Conservation (phyloP, 2,797 vertebrate genomes). For the Hybognathus amarus region DNA sequence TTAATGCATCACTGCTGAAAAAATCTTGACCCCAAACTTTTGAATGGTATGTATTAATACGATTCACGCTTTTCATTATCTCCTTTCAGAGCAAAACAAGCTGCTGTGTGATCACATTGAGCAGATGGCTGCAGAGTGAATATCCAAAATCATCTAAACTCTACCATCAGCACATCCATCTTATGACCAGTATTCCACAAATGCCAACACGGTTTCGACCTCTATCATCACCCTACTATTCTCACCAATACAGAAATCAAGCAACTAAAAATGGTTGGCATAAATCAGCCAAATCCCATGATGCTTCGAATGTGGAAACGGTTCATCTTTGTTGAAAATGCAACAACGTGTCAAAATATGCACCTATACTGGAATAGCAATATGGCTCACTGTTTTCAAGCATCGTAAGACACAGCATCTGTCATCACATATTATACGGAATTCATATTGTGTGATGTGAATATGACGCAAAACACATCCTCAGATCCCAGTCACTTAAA, state of each 20-base stretch:
- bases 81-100: slow-evolving; percentile 90
- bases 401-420: background rate
- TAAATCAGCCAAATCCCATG: background rate
- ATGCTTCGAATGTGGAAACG: background rate
- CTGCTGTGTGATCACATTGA: slow-evolving; percentile 94
- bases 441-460: background rate
- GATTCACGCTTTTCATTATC: slow-evolving; percentile 55
- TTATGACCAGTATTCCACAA: slow-evolving; percentile 31
- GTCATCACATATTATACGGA: background rate
- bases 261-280: background rate
- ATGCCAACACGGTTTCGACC: background rate
- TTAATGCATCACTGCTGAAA: background rate
- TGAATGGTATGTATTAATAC: background rate
- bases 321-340: background rate
- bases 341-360: background rate
- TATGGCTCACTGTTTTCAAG: background rate
- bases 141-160: slow-evolving; percentile 27
- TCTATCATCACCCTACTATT: background rate
- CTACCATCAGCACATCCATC: slow-evolving; percentile 11
- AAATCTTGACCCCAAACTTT: background rate
- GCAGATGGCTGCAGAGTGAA: slow-evolving; percentile 88
- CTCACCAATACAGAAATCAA: background rate
- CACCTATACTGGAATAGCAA: slow-evolving; percentile 16
- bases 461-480: background rate
- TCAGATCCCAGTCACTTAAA: background rate